Evolutionary conservation across 2,797 vertebrate species (phyloP), one percentile per base, ranked within the genome.

Genomic region (Danio choprae): DNA sequence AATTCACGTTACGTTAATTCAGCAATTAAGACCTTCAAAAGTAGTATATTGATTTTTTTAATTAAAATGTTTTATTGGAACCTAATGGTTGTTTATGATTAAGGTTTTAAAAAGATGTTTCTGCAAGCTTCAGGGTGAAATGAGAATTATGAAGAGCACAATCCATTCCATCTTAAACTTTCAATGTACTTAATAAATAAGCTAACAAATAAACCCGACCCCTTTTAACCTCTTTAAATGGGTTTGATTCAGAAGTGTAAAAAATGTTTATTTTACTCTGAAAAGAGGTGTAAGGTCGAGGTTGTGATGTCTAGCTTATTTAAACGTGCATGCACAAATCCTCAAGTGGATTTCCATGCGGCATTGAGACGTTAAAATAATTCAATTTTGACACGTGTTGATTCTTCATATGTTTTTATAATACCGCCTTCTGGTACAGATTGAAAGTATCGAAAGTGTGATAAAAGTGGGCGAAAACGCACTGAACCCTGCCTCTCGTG

Each of bases 21-120:
- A 96, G 96, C 96, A 96, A 98, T 99, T 98, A 98, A 96, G 95
- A 96, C 93, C 94, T 95, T 95, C 94, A 95, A 94, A 94, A 94
- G 94, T 94, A 94, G 95, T 95, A 96, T 96, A 97, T 97, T 96
- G 95, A 95, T 29, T 95, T 96, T 95, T 95, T 94, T 96, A 97
- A 98, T 99, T 97, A 96, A 96, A 97, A 95, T 95, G 22, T 50
- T 69, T 69, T 50, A 78, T 78, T 69, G 7, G 11, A 40, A 22
- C 2, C 43, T 48, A 59, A 69, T 59, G 16, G 6, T 50, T 77
- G 73, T 22, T 40, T 69, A 48, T 41, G 55, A 69, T 36, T 59
- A 60, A 36, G 41, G 20, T 29, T 51, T 63, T 74, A 48, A 63
- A 62, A 74, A 60, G 6, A 46, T 43, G 16, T 56, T 22, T 50